Percentiles rank a stretch among this genome's conserved stretches.
Evolutionary conservation across 2,797 vertebrate species (phyloP).

Genomic region (Lates japonicus): DNA sequence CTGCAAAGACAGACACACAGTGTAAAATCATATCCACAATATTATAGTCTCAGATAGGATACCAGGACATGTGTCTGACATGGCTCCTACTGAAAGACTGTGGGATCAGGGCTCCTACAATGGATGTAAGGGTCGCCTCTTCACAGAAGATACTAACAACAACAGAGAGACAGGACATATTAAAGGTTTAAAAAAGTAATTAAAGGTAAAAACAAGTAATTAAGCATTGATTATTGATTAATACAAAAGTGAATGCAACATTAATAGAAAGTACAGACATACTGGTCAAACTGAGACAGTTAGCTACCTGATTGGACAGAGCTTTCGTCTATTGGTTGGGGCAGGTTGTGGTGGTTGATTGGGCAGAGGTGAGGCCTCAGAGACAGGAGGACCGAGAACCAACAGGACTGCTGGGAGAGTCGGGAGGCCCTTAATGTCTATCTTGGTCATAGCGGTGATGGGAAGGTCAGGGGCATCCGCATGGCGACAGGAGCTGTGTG

Average conservation of each 20-base stretch:
- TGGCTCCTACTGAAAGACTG: slow-evolving; percentile 81
- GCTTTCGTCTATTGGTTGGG: slow-evolving; percentile 76
- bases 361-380: slow-evolving; percentile 69
- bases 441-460: slow-evolving; percentile 86
- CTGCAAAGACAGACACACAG: slow-evolving; percentile 70
- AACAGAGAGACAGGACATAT: not conserved
- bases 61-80: not conserved
- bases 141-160: slow-evolving; percentile 73
- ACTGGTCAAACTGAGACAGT: not conserved
- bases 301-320: slow-evolving; percentile 82
- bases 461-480: slow-evolving; percentile 93
- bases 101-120: slow-evolving; percentile 84
- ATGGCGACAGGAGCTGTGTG: slow-evolving; percentile 75
- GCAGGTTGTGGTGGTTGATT: slow-evolving; percentile 71
- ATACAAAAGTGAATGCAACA: too few relatives aligned
- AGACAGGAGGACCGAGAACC: slow-evolving; percentile 75
- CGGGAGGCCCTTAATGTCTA: slow-evolving; percentile 74
- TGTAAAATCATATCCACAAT: not conserved
- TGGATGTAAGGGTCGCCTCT: slow-evolving; percentile 80
- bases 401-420: slow-evolving; percentile 80
- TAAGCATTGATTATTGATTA: too few relatives aligned
- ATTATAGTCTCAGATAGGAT: not conserved
- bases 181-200: too few relatives aligned
- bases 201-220: too few relatives aligned
- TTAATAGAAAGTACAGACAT: not conserved